These are phyloP conservation scores for Rhinopithecus roxellana DNA, from an alignment of 2,113 vertebrate genomes.

Conservation along the genomic window DNA sequence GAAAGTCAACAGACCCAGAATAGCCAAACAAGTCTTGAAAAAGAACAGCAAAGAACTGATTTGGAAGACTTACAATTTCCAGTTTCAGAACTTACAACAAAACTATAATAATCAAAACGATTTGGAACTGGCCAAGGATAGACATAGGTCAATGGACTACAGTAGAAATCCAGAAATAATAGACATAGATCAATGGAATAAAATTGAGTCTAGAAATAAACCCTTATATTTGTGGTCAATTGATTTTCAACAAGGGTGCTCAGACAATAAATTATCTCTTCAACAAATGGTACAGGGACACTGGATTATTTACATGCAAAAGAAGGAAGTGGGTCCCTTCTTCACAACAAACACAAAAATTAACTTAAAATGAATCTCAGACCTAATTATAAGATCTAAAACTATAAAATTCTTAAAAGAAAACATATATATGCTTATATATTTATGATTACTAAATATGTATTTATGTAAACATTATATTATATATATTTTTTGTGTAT, in stretches of 20 bases:
- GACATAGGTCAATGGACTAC: background rate
- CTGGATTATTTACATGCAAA: background rate
- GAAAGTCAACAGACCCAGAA: background rate
- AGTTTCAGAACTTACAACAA: background rate
- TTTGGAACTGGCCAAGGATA: background rate
- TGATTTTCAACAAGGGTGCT: background rate
- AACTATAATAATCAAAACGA: background rate
- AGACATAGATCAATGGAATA: background rate
- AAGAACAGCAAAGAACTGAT: background rate
- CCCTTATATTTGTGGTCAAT: background rate
- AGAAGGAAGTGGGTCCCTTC: background rate
- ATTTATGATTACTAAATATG: background rate
- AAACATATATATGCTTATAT: background rate
- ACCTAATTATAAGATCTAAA: background rate
- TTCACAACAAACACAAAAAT: background rate
- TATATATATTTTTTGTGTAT: background rate
- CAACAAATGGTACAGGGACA: background rate
- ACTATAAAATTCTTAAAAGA: background rate
- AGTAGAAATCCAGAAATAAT: background rate
- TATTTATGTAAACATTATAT: too few species aligned
- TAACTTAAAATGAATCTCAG: background rate
- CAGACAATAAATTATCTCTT: background rate
- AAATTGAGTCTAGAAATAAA: constrained; percentile 13
- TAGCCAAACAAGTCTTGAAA: background rate
- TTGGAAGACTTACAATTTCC: background rate